phyloP scores from a whole-genome alignment of 2,797 vertebrate species.

The Silurus lanzhouensis region DNA sequence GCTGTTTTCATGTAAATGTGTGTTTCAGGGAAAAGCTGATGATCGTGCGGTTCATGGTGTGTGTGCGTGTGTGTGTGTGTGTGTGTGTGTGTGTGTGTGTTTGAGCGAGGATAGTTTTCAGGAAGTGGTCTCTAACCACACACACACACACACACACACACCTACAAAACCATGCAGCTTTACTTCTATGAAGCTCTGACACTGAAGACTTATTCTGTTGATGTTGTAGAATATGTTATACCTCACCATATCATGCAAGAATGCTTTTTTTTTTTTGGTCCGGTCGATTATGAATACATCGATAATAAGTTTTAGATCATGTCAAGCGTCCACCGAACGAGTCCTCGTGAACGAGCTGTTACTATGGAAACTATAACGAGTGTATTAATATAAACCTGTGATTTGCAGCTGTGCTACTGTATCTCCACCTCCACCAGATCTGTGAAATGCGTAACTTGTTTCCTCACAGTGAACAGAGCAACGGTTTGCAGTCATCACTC shows the following conservation, averaged over 20 bases:
- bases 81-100: constrained; percentile 7
- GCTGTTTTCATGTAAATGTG: background rate
- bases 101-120: constrained; percentile 30
- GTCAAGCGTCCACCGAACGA: background rate
- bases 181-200: background rate
- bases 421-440: background rate
- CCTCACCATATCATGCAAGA: background rate
- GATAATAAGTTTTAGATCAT: background rate
- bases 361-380: background rate
- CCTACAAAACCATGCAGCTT: background rate
- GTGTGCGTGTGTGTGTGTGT: constrained; percentile 26
- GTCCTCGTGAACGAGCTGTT: background rate
- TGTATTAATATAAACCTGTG: background rate
- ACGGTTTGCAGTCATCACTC: background rate
- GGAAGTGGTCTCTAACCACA: constrained; percentile 45
- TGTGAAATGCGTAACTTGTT: constrained; percentile 5
- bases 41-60: background rate
- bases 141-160: background rate
- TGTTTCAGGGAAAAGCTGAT: background rate
- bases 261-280: background rate
- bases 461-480: constrained; percentile 8
- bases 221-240: background rate
- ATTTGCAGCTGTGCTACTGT: background rate
- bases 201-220: background rate
- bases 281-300: background rate